Percentiles rank a stretch among this genome's conserved stretches.
Evolutionary conservation across 2,888 invertebrate genomes (phyloP).

Genomic region (Lissocephala sabroskyi): DNA sequence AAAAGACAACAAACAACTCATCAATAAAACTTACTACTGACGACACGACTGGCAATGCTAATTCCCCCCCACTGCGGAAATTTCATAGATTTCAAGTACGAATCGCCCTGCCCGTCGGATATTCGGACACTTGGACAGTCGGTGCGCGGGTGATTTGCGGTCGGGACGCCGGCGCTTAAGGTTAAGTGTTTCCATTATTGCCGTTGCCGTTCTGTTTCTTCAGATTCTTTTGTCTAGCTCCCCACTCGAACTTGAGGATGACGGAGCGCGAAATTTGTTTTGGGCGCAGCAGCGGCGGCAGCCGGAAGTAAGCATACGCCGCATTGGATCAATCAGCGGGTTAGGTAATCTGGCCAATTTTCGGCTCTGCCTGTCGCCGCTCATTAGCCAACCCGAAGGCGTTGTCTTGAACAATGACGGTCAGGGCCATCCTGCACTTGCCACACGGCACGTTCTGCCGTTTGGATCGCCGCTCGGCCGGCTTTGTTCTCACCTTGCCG

Average conservation of each 20-base stretch:
- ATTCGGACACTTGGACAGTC: too few relatives aligned
- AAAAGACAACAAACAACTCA: constrained; percentile 26
- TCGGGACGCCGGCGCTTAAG: constrained; percentile 15
- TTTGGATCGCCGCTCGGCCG: not conserved
- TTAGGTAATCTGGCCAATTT: constrained; percentile 21
- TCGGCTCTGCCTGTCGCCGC: constrained; percentile 18
- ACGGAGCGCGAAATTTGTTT: constrained; percentile 20
- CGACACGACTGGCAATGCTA: constrained; percentile 39
- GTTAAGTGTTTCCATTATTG: constrained; percentile 21
- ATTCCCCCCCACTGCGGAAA: constrained; percentile 51
- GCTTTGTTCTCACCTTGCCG: not conserved
- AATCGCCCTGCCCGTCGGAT: too few relatives aligned
- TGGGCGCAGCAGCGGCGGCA: constrained; percentile 27
- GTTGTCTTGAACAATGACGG: constrained; percentile 42
- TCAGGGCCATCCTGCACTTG: constrained; percentile 44
- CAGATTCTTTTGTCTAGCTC: constrained; percentile 14
- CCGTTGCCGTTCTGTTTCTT: too few relatives aligned
- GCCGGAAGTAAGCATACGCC: constrained; percentile 56
- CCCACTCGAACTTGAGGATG: constrained; percentile 47
- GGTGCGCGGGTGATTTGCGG: too few relatives aligned
- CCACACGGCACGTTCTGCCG: constrained; percentile 50
- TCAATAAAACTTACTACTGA: constrained; percentile 22
- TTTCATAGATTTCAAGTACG: constrained; percentile 38
- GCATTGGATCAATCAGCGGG: constrained; percentile 8
- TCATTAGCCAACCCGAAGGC: constrained; percentile 30